Conservation (phyloP, 2,113 vertebrate genomes). For the Esox niger region DNA sequence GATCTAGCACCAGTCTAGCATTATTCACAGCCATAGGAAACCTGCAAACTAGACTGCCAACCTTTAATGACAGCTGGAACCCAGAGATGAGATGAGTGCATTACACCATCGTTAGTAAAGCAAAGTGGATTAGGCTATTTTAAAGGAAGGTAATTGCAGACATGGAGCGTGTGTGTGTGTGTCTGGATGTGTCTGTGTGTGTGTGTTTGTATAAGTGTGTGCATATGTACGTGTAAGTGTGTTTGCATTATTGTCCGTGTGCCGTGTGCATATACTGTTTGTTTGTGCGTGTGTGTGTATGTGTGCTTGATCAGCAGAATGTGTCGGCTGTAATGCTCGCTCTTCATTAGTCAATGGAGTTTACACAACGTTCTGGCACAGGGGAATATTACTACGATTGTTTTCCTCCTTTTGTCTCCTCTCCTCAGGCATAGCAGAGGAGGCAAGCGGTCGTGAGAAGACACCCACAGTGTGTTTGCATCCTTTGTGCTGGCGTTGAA, state of each 20-base stretch:
- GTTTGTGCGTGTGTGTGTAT: neutral
- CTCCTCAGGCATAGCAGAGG: slow-evolving; percentile 4
- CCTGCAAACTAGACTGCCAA: no score
- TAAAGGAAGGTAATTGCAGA: neutral
- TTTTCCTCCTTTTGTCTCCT: slow-evolving; percentile 12
- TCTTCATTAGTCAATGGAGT: slow-evolving; percentile 46
- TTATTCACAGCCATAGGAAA: neutral
- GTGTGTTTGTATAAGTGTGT: neutral
- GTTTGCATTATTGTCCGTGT: no score
- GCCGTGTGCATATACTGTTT: no score
- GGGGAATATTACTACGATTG: slow-evolving; percentile 32
- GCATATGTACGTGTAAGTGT: no score
- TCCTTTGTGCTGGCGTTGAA: slow-evolving; percentile 24
- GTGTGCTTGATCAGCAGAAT: neutral
- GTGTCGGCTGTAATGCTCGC: neutral
- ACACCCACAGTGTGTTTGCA: slow-evolving; percentile 44
- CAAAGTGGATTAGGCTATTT: slow-evolving; percentile 5
- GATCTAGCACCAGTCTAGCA: neutral
- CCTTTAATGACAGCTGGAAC: neutral
- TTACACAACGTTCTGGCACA: slow-evolving; percentile 16
- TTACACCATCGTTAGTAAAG: slow-evolving; percentile 3
- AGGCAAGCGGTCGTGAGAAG: slow-evolving; percentile 1
- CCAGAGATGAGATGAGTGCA: slow-evolving; percentile 6
- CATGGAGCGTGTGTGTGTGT: neutral
- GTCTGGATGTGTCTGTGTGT: neutral